Base-by-base conservation (phyloP, 1,140 invertebrate genomes). In the Drosophila truncata region DNA sequence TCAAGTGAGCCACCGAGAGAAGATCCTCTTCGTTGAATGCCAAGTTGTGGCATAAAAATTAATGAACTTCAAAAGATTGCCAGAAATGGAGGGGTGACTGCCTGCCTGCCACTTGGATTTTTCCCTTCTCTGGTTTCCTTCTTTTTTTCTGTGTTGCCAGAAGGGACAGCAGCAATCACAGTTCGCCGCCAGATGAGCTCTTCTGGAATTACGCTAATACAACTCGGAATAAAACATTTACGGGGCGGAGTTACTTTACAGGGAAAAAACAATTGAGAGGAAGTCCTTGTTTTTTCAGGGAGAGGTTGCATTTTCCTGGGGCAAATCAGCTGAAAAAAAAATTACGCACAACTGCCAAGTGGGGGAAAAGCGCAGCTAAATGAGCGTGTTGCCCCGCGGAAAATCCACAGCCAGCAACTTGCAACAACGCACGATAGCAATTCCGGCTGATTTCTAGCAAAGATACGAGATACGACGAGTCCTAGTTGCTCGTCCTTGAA, bases 1-100 rank as follows among this genome's bases (percentile, higher is more conserved):
- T 82, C 50, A 55, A 66, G 46, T 76, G 65, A 78, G 71, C 47
- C 47, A 64, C 13, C 2, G 18, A 14, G n/a, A n/a, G n/a, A n/a
- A n/a, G 16, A 25, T 55, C 44, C 39, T 35, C 59, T 61, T 61
- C 54, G 57, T 63, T 54, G 49, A 54, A 65, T 57, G 70, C 80
- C 80, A 87, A 87, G 55, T 82, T 79, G 70, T 60, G 70, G 61
- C 79, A 86, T 86, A 58, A 87, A 85, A 87, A 87, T 87, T 87
- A 86, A 87, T 83, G 82, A 82, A 80, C 83, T 87, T 71, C 83
- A 76, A 71, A 61, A 71, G 54, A 61, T 62, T 79, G 74, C 73
- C 16, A n/a, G n/a, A 11, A 33, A 4, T 14, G 18, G n/a, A 11
- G 44, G 33, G 33, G 20, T 23, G n/a, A n/a, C n/a, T n/a, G n/a